A percentile compares a stretch with the other conserved stretches of the same genome.
phyloP scores from a whole-genome alignment of 2,113 vertebrate genomes.

The Hemichromis elongatus region DNA sequence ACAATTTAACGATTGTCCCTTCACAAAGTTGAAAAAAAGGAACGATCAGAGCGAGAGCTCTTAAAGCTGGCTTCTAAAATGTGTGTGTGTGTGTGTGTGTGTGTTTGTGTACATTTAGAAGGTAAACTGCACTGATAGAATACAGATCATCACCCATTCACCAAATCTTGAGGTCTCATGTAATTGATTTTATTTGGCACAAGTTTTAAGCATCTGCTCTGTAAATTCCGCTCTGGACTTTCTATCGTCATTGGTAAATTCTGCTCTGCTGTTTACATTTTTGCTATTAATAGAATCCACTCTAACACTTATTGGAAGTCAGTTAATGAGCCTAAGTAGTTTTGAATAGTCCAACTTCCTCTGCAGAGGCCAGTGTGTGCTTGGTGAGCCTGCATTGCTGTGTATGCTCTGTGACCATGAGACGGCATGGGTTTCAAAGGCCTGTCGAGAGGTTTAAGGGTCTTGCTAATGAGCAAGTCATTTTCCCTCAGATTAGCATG shows the following conservation, averaged over 20 bases:
- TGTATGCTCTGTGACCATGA: slow-evolving; percentile 15
- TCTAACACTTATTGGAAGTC: neutral
- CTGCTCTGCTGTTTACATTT: neutral
- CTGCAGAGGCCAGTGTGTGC: neutral
- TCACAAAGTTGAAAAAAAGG: neutral
- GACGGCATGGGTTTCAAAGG: slow-evolving; percentile 39
- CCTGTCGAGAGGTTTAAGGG: slow-evolving; percentile 59
- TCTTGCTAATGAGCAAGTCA: slow-evolving; percentile 62
- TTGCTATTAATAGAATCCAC: neutral
- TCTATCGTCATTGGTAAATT: neutral
- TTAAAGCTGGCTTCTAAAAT: neutral
- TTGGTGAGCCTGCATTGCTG: slow-evolving; percentile 1
- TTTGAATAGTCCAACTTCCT: neutral
- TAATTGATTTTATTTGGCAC: neutral
- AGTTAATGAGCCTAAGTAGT: neutral
- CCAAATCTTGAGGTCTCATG: neutral
- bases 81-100: neutral
- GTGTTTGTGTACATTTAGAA: neutral
- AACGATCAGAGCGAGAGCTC: neutral
- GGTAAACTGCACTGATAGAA: neutral
- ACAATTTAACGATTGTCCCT: neutral
- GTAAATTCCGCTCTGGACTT: neutral
- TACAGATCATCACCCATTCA: neutral
- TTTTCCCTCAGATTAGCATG: slow-evolving; percentile 67
- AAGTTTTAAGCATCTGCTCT: neutral